These are phyloP conservation scores for Donacobius atricapilla DNA, from an alignment of 2,113 vertebrate species.

Conservation along the genomic window DNA sequence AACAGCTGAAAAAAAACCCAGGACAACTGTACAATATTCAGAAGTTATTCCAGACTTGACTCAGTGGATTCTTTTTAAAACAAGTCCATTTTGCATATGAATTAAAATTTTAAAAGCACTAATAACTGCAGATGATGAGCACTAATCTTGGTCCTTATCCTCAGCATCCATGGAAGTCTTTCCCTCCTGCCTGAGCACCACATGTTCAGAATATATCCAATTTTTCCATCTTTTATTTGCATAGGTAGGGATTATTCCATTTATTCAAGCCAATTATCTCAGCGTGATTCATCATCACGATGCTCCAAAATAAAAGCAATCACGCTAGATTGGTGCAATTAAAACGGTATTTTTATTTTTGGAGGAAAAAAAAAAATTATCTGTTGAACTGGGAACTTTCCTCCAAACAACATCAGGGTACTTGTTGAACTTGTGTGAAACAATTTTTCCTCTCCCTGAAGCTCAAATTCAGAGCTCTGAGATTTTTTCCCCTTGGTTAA, in stretches of 20 bases:
- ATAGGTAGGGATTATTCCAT: neutral
- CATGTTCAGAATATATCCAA: neutral
- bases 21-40: neutral
- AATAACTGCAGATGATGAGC: neutral
- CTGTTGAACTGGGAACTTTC: neutral
- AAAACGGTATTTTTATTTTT: conserved; percentile 48
- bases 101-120: neutral
- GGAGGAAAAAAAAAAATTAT: neutral
- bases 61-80: neutral
- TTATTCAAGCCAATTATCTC: conserved; percentile 34
- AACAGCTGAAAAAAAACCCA: neutral
- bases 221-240: conserved; percentile 20
- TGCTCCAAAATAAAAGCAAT: conserved; percentile 65
- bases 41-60: neutral
- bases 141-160: neutral
- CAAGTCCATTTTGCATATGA: neutral
- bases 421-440: neutral
- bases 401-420: neutral
- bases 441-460: neutral
- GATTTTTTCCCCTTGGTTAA: neutral
- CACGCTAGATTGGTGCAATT: conserved; percentile 20
- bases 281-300: neutral
- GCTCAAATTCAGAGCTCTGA: neutral
- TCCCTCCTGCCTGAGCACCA: neutral
- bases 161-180: neutral